Percentiles rank a stretch among this genome's conserved stretches.
Evolutionary conservation across 2,888 invertebrate genomes (phyloP).

Genomic region (Agrotis clavis): DNA sequence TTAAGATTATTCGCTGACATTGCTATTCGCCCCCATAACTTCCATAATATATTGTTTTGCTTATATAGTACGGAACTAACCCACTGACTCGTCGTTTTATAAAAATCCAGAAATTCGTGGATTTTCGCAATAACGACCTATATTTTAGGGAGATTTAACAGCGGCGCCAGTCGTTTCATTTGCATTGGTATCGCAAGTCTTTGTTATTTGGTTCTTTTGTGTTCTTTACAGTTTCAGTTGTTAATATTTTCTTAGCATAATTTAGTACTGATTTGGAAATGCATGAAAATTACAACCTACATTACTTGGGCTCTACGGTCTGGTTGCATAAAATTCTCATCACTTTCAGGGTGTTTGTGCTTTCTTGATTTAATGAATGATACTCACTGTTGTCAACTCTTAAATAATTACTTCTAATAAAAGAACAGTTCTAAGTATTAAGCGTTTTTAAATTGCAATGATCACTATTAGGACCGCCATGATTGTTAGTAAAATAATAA

Average conservation of each 20-base stretch:
- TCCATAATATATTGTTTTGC: conserved; percentile 28
- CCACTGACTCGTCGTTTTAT: not conserved
- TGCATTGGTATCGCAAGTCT: conserved; percentile 19
- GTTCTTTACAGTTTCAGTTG: conserved; percentile 4
- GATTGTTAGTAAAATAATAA: too few relatives aligned
- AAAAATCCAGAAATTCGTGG: not conserved
- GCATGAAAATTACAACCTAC: not conserved
- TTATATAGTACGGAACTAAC: not conserved
- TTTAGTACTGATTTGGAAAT: not conserved
- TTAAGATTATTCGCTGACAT: conserved; percentile 14
- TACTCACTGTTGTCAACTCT: too few relatives aligned
- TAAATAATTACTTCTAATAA: too few relatives aligned
- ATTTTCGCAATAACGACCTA: not conserved
- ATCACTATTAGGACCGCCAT: too few relatives aligned
- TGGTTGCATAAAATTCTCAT: not conserved
- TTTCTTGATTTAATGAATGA: too few relatives aligned
- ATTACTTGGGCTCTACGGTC: not conserved
- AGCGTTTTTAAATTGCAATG: too few relatives aligned
- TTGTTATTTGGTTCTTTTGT: conserved; percentile 15
- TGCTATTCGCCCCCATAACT: not conserved
- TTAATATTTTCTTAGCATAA: conserved; percentile 1
- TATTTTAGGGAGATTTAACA: not conserved
- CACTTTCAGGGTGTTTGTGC: too few relatives aligned
- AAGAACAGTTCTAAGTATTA: too few relatives aligned
- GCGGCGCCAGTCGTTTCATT: not conserved